A percentile compares a stretch with the other conserved stretches of the same genome.
Conservation (phyloP, 92 coral and sea anemone genomes). For the Umimayanthus chanpuru region DNA sequence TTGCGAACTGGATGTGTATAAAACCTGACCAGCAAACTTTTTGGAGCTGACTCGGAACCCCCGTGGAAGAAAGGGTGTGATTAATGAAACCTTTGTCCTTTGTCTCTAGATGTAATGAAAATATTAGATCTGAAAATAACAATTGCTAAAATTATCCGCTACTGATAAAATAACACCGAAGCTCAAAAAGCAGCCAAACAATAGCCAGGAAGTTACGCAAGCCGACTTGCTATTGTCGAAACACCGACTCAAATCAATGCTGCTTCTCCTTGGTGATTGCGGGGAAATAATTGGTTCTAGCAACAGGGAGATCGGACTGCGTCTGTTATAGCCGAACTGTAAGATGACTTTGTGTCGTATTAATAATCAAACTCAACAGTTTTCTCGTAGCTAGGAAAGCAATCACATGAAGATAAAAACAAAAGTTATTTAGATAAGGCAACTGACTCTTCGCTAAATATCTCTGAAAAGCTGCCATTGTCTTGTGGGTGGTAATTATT, state of each 20-base stretch:
- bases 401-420: neutral
- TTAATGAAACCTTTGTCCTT: neutral
- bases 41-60: neutral
- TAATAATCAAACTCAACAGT: neutral
- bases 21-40: neutral
- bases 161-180: neutral
- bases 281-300: neutral
- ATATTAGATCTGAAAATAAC: conserved; percentile 6
- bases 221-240: conserved; percentile 2
- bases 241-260: neutral
- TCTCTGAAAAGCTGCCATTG: neutral
- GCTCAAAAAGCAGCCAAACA: neutral
- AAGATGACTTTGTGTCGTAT: neutral
- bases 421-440: neutral
- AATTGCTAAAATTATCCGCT: neutral
- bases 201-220: conserved; percentile 4
- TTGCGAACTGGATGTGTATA: neutral
- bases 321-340: neutral
- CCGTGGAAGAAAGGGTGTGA: neutral
- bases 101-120: conserved; percentile 1
- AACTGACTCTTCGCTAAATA: conserved; percentile 5
- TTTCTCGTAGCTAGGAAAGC: neutral
- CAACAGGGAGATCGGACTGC: neutral
- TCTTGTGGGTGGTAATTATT: neutral
- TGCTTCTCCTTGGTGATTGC: neutral